Conservation (phyloP, 1,140 invertebrate genomes). For the Leguminivora glycinivorella region DNA sequence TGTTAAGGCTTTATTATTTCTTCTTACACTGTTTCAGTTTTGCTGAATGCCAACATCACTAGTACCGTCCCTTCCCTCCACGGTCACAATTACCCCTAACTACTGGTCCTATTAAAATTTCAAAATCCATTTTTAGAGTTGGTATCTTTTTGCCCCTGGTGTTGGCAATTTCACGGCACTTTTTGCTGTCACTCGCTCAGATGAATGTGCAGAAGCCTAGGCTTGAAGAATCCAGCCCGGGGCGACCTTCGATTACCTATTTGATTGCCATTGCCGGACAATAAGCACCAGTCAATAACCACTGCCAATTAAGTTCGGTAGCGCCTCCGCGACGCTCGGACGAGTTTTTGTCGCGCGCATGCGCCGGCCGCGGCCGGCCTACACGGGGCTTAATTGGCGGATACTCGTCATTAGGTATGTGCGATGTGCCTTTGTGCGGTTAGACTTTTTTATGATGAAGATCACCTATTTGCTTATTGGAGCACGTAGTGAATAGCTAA, state of each 20-base stretch:
- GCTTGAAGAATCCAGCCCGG: slow-evolving; percentile 43
- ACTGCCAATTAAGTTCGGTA: slow-evolving; percentile 73
- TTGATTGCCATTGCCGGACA: slow-evolving; percentile 48
- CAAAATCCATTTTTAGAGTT: slow-evolving; percentile 43
- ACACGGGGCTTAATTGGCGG: slow-evolving; percentile 65
- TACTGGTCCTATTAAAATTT: slow-evolving; percentile 52
- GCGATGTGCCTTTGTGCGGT: slow-evolving; percentile 40
- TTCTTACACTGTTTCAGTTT: neutral
- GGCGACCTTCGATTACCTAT: slow-evolving; percentile 57
- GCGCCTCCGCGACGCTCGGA: slow-evolving; percentile 58
- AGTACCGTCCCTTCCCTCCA: slow-evolving; percentile 16
- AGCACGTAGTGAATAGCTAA: slow-evolving; percentile 6
- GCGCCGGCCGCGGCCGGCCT: slow-evolving; percentile 31
- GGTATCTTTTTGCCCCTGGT: slow-evolving; percentile 34
- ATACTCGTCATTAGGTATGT: slow-evolving; percentile 64
- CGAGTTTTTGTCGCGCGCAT: slow-evolving; percentile 64
- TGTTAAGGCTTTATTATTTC: neutral
- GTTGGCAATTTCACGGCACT: slow-evolving; percentile 43
- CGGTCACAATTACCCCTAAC: slow-evolving; percentile 31
- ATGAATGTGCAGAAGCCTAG: slow-evolving; percentile 42
- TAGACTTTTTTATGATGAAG: slow-evolving; percentile 39
- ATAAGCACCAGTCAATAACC: slow-evolving; percentile 57
- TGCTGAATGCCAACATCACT: neutral
- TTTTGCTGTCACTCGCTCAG: slow-evolving; percentile 43
- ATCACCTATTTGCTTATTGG: slow-evolving; percentile 25